Evolutionary conservation across 2,888 invertebrate genomes (phyloP).

Genomic region (Eilema depressum): DNA sequence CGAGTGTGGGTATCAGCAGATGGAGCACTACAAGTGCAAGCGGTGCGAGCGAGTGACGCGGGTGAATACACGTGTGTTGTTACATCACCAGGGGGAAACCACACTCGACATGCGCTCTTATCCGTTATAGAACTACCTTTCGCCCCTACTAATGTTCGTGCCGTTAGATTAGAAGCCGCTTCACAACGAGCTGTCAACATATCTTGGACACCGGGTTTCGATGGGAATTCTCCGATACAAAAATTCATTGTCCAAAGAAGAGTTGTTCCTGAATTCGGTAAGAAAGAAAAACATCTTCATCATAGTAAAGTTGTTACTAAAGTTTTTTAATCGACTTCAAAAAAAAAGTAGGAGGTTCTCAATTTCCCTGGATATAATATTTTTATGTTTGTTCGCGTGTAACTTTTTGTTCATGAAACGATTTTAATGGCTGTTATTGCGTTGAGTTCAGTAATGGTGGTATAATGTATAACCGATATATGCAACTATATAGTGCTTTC

Average conservation of each 20-base stretch:
- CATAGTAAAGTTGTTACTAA: neutral
- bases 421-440: neutral
- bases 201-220: conserved; percentile 98
- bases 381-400: neutral
- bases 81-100: conserved; percentile 96
- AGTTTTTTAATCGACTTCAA: neutral
- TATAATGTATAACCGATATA: neutral
- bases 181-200: conserved; percentile 94
- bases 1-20: conserved; percentile 92
- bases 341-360: neutral
- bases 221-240: conserved; percentile 98
- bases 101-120: conserved; percentile 94
- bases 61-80: conserved; percentile 97
- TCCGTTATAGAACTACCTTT: conserved; percentile 97
- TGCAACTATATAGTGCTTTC: neutral
- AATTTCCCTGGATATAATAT: neutral
- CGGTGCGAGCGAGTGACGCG: conserved; percentile 96
- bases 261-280: conserved; percentile 95
- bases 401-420: neutral
- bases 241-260: conserved; percentile 97
- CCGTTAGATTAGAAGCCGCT: conserved; percentile 89
- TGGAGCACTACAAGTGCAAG: conserved; percentile 95
- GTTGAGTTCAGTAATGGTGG: too few species aligned
- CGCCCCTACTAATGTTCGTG: conserved; percentile 95
- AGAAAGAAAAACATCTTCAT: conserved; percentile 55